phyloP scores from a whole-genome alignment of 2,113 vertebrate genomes.

The Pollachius pollachius region DNA sequence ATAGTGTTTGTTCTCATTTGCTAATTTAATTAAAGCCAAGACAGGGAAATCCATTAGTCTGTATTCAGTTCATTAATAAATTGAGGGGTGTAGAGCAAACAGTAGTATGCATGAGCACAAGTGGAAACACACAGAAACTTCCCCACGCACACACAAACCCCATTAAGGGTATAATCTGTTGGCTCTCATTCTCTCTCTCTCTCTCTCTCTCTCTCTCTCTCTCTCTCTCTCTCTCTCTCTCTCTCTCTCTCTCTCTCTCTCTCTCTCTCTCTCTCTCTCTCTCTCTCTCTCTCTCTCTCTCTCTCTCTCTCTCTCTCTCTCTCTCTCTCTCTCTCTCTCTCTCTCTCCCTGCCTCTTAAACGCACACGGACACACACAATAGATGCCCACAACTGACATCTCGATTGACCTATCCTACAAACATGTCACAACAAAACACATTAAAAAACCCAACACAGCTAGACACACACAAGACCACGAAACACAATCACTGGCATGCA shows the following conservation, averaged over 20 bases:
- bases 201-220: conserved; percentile 20
- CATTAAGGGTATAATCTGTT: no score
- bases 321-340: conserved; percentile 21
- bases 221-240: conserved; percentile 12
- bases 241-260: conserved; percentile 8
- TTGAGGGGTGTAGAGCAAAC: conserved; percentile 34
- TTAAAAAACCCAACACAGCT: background rate
- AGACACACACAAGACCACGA: background rate
- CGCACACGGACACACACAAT: no score
- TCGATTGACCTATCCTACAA: no score
- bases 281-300: conserved; percentile 15
- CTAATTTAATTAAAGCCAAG: conserved; percentile 61
- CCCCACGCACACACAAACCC: conserved; percentile 1
- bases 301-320: conserved; percentile 15
- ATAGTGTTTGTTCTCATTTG: conserved; percentile 40
- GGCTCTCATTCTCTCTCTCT: conserved; percentile 14
- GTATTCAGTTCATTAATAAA: conserved; percentile 53
- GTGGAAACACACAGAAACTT: conserved; percentile 4
- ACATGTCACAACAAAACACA: no score
- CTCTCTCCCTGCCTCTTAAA: background rate
- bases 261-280: conserved; percentile 1
- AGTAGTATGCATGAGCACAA: conserved; percentile 3
- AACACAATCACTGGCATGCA: background rate
- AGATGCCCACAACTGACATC: no score
- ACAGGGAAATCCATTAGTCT: conserved; percentile 52